Evolutionary conservation across 2,113 vertebrate species (phyloP), one percentile per base, ranked within the genome.

Genomic region (Caloenas nicobarica): DNA sequence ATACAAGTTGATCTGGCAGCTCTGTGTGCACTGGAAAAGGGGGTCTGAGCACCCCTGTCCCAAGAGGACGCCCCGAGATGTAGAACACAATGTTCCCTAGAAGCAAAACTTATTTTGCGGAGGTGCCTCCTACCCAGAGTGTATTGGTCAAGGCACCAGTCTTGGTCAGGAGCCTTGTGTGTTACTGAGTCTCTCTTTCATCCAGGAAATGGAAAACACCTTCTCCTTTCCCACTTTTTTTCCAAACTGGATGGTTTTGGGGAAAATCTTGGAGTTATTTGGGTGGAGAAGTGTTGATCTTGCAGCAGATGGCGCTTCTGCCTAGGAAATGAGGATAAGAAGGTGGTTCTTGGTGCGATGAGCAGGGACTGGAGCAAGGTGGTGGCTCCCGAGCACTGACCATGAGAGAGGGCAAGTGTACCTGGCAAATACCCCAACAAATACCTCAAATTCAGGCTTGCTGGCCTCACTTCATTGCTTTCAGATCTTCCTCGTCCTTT

Each of bases 281-380:
- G 28, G 28, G 2, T 57, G 81, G 33, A 42, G 46, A 26, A 62
- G 5, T 14, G 68, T 21, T 34, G 34, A 10, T 76, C 19, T 57
- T 48, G 54, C 94, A 90, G 86, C 89, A 95, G 94, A 36, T 95
- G 94, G 92, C 86, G 81, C 86, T 53, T 92, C 53, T 9, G 82
- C 46, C 62, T 78, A 36, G 57, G 56, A 83, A 82, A 91, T 38
- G 10, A 13, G 15, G 25, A 18, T 1, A 4, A 14, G 42, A 64
- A 22, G 3, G 7, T 2, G 6, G 5, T 9, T 25, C 46, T 54
- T 24, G 19, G n/a, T 53, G 6, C 0, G 5, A 11, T 5, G 21
- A 42, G 29, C 31, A 42, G 16, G 0, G 7, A 57, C 13, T 2
- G 18, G 19, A 56, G 28, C 19, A n/a, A 58, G 26, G 38, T 1